These are phyloP conservation scores for Eublepharis macularius DNA, from an alignment of 2,113 vertebrate genomes.

Conservation along the genomic window DNA sequence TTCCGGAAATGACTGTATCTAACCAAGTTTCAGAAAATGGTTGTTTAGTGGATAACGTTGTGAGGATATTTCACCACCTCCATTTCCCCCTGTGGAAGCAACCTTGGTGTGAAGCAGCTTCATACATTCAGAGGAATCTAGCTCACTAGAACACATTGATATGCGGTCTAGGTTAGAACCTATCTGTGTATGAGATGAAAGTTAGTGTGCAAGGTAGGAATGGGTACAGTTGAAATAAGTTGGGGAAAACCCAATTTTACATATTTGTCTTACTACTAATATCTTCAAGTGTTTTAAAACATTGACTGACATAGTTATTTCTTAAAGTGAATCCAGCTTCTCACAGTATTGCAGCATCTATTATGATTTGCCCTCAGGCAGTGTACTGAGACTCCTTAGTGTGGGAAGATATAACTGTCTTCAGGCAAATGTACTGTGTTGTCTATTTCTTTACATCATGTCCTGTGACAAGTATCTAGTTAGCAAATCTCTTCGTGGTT, in stretches of 20 bases:
- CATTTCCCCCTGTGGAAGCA: too few species aligned
- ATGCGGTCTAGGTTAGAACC: too few species aligned
- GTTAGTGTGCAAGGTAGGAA: neutral
- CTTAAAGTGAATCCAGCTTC: neutral
- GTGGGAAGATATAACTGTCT: neutral
- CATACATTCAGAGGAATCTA: too few species aligned
- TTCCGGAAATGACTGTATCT: too few species aligned
- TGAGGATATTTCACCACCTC: too few species aligned
- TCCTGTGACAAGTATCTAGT: neutral
- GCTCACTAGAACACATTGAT: too few species aligned
- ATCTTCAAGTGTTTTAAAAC: neutral
- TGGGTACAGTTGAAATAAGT: neutral
- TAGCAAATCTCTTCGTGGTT: slow-evolving; percentile 23
- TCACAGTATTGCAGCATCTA: neutral
- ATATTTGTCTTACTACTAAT: neutral
- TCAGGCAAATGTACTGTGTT: neutral
- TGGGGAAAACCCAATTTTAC: too few species aligned
- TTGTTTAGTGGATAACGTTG: too few species aligned
- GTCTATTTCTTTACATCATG: neutral
- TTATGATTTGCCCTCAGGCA: slow-evolving; percentile 6
- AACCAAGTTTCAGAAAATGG: too few species aligned
- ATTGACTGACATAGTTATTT: neutral
- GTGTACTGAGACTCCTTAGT: slow-evolving; percentile 5
- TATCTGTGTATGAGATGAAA: neutral
- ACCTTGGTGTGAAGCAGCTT: too few species aligned